These are phyloP conservation scores for Stenotaenia linearis DNA, from an alignment of 2,888 invertebrate genomes.

Conservation along the genomic window DNA sequence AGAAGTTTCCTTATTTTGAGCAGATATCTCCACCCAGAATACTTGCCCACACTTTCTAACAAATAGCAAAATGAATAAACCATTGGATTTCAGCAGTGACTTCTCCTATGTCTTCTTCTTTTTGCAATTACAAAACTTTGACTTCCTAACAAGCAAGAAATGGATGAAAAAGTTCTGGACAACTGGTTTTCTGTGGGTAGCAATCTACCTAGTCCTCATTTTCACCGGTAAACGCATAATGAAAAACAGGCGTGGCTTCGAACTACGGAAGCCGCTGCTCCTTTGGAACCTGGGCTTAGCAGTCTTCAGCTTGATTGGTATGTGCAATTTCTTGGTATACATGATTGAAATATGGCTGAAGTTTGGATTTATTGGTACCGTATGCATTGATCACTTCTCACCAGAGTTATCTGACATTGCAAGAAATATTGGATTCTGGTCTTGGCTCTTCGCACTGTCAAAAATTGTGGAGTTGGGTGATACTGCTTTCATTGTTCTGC, in stretches of 20 bases:
- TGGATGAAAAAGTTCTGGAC: conserved; percentile 98
- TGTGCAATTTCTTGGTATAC: conserved; percentile 57
- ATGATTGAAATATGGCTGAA: no score
- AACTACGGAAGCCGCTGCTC: conserved; percentile 76
- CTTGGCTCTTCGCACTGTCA: conserved; percentile 49
- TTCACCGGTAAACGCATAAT: conserved; percentile 91
- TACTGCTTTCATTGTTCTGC: conserved; percentile 45
- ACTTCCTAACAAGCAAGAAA: neutral
- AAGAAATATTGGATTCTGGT: no score
- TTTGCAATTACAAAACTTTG: no score
- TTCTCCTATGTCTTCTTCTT: no score
- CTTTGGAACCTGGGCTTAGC: conserved; percentile 91
- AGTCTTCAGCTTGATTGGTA: conserved; percentile 87
- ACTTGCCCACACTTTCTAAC: no score
- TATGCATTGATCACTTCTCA: no score
- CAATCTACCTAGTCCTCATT: conserved; percentile 86
- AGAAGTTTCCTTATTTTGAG: no score
- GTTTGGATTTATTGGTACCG: no score
- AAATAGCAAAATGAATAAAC: no score
- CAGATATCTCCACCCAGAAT: no score
- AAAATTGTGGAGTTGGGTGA: conserved; percentile 51
- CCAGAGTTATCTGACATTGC: no score
- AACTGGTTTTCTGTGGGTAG: conserved; percentile 76
- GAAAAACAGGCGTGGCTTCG: conserved; percentile 84
- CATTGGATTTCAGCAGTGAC: no score